phyloP scores from a whole-genome alignment of 2,888 invertebrate genomes.

The Alitta virens region DNA sequence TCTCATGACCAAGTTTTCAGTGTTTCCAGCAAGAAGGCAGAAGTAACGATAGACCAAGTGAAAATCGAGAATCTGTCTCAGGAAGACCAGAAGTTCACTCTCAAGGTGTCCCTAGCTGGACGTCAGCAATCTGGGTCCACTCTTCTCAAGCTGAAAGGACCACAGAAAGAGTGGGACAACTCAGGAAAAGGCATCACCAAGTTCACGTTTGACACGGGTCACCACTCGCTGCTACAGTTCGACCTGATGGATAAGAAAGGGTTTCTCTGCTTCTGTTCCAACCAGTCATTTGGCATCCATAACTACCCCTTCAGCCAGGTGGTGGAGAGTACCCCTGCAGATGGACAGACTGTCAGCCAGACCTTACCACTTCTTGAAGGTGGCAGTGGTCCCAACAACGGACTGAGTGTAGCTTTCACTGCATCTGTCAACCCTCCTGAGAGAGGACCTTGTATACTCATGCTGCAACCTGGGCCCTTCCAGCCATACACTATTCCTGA shows the following conservation, averaged over 20 bases:
- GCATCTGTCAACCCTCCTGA: constrained; percentile 37
- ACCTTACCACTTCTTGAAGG: constrained; percentile 41
- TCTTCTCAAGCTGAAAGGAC: constrained; percentile 33
- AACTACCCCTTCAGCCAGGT: constrained; percentile 41
- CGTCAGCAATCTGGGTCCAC: constrained; percentile 16
- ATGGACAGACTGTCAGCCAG: constrained; percentile 26
- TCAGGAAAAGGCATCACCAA: constrained; percentile 52
- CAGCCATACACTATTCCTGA: constrained; percentile 55
- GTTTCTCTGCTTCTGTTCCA: constrained; percentile 48
- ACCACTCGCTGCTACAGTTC: constrained; percentile 46
- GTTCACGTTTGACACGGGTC: constrained; percentile 54
- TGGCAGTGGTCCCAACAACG: constrained; percentile 43
- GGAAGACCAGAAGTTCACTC: constrained; percentile 35
- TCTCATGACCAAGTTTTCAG: constrained; percentile 40
- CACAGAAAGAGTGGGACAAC: constrained; percentile 38
- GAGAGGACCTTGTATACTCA: constrained; percentile 38
- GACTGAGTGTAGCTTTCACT: constrained; percentile 33
- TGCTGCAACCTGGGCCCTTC: constrained; percentile 50
- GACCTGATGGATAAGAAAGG: constrained; percentile 44
- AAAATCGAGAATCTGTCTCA: constrained; percentile 25
- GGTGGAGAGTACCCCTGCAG: constrained; percentile 30
- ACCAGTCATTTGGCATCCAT: constrained; percentile 41
- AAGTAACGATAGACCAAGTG: constrained; percentile 30
- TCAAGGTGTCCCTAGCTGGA: constrained; percentile 27
- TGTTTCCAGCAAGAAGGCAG: constrained; percentile 48